Conservation (phyloP, 2,888 invertebrate species). For the Escarpia spicata region DNA sequence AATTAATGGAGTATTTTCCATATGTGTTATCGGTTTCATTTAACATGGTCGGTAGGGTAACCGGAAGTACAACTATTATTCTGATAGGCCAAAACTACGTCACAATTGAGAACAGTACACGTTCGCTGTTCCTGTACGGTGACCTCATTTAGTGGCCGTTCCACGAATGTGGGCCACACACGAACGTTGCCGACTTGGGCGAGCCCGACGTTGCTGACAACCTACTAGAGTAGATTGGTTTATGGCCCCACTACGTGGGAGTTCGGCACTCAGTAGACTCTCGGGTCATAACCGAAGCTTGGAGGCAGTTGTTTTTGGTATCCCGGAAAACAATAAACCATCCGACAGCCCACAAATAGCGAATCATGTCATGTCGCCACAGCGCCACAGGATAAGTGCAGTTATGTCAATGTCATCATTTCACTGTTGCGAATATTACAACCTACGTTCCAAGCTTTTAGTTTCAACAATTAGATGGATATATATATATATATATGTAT, state of each 20-base stretch:
- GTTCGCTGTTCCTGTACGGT: not conserved
- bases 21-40: too few relatives aligned
- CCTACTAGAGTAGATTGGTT: not conserved
- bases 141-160: not conserved
- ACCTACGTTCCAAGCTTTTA: not conserved
- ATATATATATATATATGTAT: not conserved
- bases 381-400: not conserved
- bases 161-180: not conserved
- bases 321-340: slow-evolving; percentile 12
- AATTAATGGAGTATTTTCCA: too few relatives aligned
- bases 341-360: not conserved
- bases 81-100: not conserved
- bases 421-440: not conserved
- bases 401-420: not conserved
- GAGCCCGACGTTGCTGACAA: not conserved
- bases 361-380: not conserved
- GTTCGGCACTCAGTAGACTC: slow-evolving; percentile 10
- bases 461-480: not conserved
- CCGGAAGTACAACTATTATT: not conserved
- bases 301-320: slow-evolving; percentile 6
- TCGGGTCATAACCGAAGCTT: slow-evolving; percentile 8
- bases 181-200: not conserved
- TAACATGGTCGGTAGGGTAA: too few relatives aligned
- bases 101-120: not conserved
- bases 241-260: slow-evolving; percentile 13